Conservation (phyloP, 2,113 vertebrate species). For the Nothobranchius furzeri region DNA sequence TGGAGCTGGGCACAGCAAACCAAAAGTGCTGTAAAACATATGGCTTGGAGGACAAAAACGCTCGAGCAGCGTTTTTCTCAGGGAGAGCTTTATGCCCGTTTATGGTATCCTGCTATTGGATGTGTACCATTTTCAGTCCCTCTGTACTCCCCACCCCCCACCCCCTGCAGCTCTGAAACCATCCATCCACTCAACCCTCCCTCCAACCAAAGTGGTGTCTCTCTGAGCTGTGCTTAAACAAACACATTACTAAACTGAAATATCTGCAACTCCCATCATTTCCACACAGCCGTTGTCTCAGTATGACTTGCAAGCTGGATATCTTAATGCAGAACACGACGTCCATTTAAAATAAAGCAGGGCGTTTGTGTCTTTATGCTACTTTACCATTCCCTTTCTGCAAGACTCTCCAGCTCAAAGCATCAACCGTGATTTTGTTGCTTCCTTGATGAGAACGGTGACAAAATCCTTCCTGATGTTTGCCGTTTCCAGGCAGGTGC, state of each 20-base stretch:
- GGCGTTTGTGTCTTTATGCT: conserved; percentile 33
- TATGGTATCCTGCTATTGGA: conserved; percentile 62
- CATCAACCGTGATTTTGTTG: conserved; percentile 50
- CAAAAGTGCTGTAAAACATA: conserved; percentile 66
- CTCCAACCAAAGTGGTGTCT: conserved; percentile 34
- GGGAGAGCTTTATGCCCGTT: conserved; percentile 38
- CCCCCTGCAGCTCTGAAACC: conserved; percentile 32
- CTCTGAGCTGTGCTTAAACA: conserved; percentile 50
- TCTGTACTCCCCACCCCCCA: neutral
- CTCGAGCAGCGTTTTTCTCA: conserved; percentile 58
- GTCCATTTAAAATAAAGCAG: conserved; percentile 54
- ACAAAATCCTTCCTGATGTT: conserved; percentile 42
- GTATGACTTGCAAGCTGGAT: conserved; percentile 41
- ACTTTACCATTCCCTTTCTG: conserved; percentile 38
- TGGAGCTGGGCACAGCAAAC: conserved; percentile 46
- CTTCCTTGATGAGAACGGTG: conserved; percentile 47
- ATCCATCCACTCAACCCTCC: conserved; percentile 36
- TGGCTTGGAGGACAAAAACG: conserved; percentile 53
- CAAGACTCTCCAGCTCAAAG: conserved; percentile 17
- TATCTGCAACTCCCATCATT: conserved; percentile 61
- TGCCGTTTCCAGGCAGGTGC: conserved; percentile 42
- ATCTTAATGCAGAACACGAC: conserved; percentile 50
- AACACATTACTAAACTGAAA: conserved; percentile 70
- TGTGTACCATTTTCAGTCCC: conserved; percentile 64
- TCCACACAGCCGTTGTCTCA: conserved; percentile 46